These are phyloP conservation scores for Alitta virens DNA, from an alignment of 2,888 invertebrate genomes.

Conservation along the genomic window DNA sequence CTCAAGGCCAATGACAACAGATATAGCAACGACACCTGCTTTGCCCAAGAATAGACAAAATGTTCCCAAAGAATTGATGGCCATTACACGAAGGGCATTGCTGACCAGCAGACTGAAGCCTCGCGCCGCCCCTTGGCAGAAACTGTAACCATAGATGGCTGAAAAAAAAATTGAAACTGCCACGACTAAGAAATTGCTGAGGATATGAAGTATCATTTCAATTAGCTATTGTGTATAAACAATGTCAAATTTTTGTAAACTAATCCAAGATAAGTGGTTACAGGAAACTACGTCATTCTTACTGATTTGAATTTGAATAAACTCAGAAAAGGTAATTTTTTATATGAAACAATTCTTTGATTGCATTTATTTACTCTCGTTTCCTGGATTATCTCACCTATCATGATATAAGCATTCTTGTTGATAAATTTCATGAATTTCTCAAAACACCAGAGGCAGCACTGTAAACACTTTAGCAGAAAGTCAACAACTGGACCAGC, in stretches of 20 bases:
- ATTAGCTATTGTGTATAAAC: too few species aligned
- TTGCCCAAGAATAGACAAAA: slow-evolving; percentile 87
- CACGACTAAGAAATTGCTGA: too few species aligned
- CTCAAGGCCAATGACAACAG: slow-evolving; percentile 75
- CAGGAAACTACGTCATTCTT: too few species aligned
- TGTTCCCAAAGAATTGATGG: slow-evolving; percentile 88
- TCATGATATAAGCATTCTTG: slow-evolving; percentile 91
- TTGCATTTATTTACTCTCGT: too few species aligned
- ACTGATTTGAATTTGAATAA: too few species aligned
- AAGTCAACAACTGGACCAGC: slow-evolving; percentile 38
- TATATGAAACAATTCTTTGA: too few species aligned
- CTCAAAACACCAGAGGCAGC: slow-evolving; percentile 85
- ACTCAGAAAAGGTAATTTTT: too few species aligned
- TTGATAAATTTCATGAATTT: slow-evolving; percentile 88
- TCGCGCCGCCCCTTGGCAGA: slow-evolving; percentile 66
- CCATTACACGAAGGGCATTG: slow-evolving; percentile 78
- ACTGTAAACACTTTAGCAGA: slow-evolving; percentile 65
- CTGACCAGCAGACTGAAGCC: slow-evolving; percentile 64
- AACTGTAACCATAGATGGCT: slow-evolving; percentile 68
- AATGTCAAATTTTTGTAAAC: too few species aligned
- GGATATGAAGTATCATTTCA: too few species aligned
- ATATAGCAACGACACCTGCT: slow-evolving; percentile 74
- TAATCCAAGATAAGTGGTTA: too few species aligned
- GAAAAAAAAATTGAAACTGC: slow-evolving; percentile 17
- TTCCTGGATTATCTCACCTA: too few species aligned